These are phyloP conservation scores for Melanogrammus aeglefinus DNA, from an alignment of 2,797 vertebrate genomes.

Conservation along the genomic window DNA sequence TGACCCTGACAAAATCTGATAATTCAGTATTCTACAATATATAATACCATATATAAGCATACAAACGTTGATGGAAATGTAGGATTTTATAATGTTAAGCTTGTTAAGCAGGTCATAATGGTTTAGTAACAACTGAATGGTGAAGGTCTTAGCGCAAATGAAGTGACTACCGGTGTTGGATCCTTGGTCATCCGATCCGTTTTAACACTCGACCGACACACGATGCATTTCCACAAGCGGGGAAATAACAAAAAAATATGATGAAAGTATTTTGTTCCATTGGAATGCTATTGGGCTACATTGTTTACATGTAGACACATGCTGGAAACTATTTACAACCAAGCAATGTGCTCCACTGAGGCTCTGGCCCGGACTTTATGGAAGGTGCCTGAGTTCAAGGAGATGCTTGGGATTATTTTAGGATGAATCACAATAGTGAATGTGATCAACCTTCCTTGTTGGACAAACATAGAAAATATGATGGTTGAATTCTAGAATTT, in stretches of 20 bases:
- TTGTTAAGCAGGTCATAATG: conserved; percentile 34
- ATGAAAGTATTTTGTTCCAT: conserved; percentile 53
- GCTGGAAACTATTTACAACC: not conserved
- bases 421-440: not conserved
- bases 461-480: not conserved
- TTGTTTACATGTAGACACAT: conserved; percentile 24
- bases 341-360: not conserved
- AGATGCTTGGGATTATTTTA: not conserved
- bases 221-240: conserved; percentile 35
- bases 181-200: conserved; percentile 48
- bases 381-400: not conserved
- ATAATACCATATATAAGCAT: not conserved
- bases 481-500: not conserved
- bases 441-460: not conserved
- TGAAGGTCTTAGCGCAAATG: conserved; percentile 47
- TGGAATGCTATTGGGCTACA: conserved; percentile 56
- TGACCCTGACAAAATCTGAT: not conserved
- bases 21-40: not conserved
- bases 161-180: conserved; percentile 27
- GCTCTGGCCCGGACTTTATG: not conserved
- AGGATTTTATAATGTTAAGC: conserved; percentile 29
- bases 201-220: conserved; percentile 30
- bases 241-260: conserved; percentile 16
- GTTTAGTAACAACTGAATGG: conserved; percentile 47
- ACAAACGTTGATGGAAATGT: conserved; percentile 13